Conservation (phyloP, 2,888 invertebrate genomes). For the Cantharis flavilabris region DNA sequence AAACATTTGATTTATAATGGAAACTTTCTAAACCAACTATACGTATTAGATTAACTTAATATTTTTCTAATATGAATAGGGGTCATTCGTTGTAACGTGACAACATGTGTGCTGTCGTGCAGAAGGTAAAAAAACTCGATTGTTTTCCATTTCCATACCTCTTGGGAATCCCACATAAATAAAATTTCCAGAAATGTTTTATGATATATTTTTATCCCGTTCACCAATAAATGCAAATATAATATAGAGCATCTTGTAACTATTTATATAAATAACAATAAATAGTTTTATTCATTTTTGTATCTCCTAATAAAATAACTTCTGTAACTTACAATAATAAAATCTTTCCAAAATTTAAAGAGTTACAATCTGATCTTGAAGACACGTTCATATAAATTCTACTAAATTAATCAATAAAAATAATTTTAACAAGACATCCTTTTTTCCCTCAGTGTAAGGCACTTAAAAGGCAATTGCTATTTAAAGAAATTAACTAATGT, state of each 20-base stretch:
- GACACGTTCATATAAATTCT: neutral
- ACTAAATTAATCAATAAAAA: neutral
- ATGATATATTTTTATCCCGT: constrained; percentile 34
- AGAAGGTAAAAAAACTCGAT: too few relatives aligned
- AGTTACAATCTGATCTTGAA: neutral
- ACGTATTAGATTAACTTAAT: too few relatives aligned
- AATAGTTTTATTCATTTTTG: constrained; percentile 27
- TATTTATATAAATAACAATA: constrained; percentile 37
- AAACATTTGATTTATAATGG: too few relatives aligned
- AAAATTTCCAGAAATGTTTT: neutral
- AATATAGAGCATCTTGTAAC: constrained; percentile 28
- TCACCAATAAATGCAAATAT: constrained; percentile 34
- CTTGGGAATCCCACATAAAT: neutral
- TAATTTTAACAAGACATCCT: neutral
- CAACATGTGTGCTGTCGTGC: too few relatives aligned
- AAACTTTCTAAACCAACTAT: too few relatives aligned
- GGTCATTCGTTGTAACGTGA: too few relatives aligned
- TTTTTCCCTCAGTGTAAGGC: neutral
- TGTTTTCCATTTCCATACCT: too few relatives aligned
- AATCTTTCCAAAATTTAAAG: neutral
- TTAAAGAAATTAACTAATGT: neutral
- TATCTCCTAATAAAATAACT: neutral
- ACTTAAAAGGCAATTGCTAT: neutral
- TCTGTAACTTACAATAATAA: neutral
- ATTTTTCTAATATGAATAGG: too few relatives aligned